Evolutionary conservation across 2,888 invertebrate species (phyloP), one percentile per base, ranked within the genome.

Genomic region (Hirtodrosophila confusa): DNA sequence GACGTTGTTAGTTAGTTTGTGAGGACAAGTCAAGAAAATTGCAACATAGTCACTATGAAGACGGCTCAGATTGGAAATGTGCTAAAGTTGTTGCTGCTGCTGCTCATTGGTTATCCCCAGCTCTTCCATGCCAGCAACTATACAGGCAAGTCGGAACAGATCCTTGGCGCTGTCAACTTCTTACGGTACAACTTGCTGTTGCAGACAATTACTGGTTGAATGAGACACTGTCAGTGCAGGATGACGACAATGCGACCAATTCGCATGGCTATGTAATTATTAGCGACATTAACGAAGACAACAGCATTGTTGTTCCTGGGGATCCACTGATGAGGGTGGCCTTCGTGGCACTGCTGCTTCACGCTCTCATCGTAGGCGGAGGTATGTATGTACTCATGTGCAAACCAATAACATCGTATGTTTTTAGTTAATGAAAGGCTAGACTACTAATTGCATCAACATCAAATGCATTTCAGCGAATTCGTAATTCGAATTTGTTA

Each of bases 361-460:
- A 80, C 17, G 11, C 75, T 29, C 35, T 86, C 10, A 36, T 84
- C 41, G 45, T 86, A 9, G 55, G 50, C n/a, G 58, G 64, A 35
- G 87, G 80, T 84, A 24, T 41, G 54, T 37, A 23, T 23, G 9
- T 27, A 27, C 27, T 5, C 27, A 31, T 0, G 7, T 31, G 9
- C 3, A 31, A 6, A 17, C 17, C 17, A 17, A 17, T 1, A 17
- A 17, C 17, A 17, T 17, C 2, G 2, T 17, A 1, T 17, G 17
- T 2, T 17, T 27, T 27, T 27, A 27, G 27, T 27, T 3, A 27
- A 27, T 27, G 4, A 27, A 27, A 27, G 27, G 5, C 4, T 27
- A 27, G 27, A 27, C 6, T 27, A 27, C 17, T 17, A 17, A 17
- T 1, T 1, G 2, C 17, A 17, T 17, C 17, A 17, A 17, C 17